These are phyloP conservation scores for Willisornis vidua DNA, from an alignment of 2,113 vertebrate species.

Conservation along the genomic window DNA sequence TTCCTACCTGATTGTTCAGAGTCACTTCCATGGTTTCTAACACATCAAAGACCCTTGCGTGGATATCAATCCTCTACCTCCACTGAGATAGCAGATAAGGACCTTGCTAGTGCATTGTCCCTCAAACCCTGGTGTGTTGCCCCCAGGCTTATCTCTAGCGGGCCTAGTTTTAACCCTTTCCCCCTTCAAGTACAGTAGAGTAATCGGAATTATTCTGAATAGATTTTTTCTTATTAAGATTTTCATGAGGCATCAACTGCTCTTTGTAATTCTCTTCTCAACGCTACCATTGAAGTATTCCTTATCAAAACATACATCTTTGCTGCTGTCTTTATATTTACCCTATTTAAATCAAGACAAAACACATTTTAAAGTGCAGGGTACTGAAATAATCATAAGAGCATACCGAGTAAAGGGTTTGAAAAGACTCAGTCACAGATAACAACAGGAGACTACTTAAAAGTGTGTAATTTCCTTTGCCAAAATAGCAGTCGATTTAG, in stretches of 20 bases:
- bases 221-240: background rate
- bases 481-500: background rate
- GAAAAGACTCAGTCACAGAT: background rate
- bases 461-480: background rate
- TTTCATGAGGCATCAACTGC: background rate
- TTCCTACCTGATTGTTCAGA: background rate
- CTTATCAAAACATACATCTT: conserved; percentile 28
- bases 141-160: background rate
- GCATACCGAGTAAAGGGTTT: background rate
- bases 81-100: background rate
- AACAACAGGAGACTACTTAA: background rate
- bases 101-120: fast-evolving
- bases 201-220: conserved; percentile 8
- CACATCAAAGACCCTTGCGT: too few species aligned
- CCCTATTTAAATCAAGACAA: background rate
- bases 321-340: conserved; percentile 21
- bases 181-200: background rate
- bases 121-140: background rate
- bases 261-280: conserved; percentile 26
- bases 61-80: background rate
- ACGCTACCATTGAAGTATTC: background rate
- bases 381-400: conserved; percentile 13
- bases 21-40: background rate
- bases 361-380: background rate
- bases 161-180: background rate